These are phyloP conservation scores for Benitochromis conjunctus DNA, from an alignment of 2,113 vertebrate genomes.

Conservation along the genomic window DNA sequence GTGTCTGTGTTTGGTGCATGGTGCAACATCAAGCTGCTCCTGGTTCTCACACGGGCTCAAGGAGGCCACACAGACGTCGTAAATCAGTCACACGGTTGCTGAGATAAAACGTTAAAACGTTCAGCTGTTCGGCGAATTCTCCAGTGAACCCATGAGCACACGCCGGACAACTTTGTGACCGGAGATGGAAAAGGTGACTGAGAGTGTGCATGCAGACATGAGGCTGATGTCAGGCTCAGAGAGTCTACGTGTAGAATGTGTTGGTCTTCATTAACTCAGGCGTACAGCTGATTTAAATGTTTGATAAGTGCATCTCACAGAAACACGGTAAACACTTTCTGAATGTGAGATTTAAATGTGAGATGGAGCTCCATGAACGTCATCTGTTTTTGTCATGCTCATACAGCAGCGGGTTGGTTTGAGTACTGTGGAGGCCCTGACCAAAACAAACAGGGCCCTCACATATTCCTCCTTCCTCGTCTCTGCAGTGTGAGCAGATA, in stretches of 20 bases:
- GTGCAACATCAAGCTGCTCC: not conserved
- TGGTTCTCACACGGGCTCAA: not conserved
- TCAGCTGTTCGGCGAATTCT: not conserved
- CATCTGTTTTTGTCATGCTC: not conserved
- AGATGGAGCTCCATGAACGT: not conserved
- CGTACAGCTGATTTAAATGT: not conserved
- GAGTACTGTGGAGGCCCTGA: not conserved
- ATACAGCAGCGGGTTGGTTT: not conserved
- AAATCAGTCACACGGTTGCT: not conserved
- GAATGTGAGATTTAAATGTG: not conserved
- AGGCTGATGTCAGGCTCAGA: not conserved
- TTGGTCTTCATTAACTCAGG: not conserved
- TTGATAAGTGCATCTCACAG: not conserved
- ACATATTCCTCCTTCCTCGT: not conserved
- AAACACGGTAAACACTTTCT: not conserved
- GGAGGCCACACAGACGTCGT: not conserved
- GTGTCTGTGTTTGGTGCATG: not conserved
- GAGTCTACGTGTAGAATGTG: not conserved
- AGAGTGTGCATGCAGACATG: not conserved
- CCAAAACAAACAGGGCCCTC: not conserved
- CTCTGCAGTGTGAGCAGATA: not conserved
- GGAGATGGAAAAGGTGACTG: not conserved
- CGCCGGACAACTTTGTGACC: not conserved
- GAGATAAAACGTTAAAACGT: not conserved
- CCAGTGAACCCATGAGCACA: not conserved